Percentiles rank a stretch among this genome's conserved stretches.
These are phyloP conservation scores for Macaca mulatta DNA, from an alignment of 2,113 vertebrate genomes.

Conservation along the genomic window DNA sequence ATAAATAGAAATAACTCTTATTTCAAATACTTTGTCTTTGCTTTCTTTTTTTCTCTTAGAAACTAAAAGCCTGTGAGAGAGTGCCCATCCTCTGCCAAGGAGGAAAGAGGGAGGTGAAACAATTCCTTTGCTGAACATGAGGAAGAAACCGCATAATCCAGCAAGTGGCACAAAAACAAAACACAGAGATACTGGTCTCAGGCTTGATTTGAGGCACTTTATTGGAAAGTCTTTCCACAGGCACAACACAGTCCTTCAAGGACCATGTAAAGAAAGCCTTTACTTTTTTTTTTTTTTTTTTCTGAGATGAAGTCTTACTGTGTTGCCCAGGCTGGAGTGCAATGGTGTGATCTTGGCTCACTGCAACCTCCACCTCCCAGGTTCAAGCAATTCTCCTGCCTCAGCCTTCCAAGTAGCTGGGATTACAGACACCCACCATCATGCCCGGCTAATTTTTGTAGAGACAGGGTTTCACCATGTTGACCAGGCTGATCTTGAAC, in stretches of 20 bases:
- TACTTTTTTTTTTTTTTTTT: background rate
- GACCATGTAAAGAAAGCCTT: background rate
- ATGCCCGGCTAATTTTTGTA: too few relatives aligned
- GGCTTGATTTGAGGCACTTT: background rate
- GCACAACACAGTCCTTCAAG: background rate
- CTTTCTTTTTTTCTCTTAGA: background rate
- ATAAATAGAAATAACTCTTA: constrained; percentile 37
- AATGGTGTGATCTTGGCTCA: too few relatives aligned
- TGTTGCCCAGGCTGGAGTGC: too few relatives aligned
- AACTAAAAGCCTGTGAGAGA: background rate
- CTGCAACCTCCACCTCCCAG: too few relatives aligned
- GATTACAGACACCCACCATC: too few relatives aligned
- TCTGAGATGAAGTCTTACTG: too few relatives aligned
- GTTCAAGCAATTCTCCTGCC: too few relatives aligned
- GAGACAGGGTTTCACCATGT: too few relatives aligned
- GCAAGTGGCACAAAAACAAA: background rate
- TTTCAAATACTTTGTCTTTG: background rate
- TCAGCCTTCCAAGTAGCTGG: too few relatives aligned
- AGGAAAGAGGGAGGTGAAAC: background rate
- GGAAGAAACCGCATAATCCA: background rate
- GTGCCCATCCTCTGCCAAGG: background rate
- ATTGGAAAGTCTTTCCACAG: background rate
- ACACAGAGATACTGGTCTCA: background rate
- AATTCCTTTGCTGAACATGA: too few relatives aligned
- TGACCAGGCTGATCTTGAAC: too few relatives aligned